Evolutionary conservation across 2,888 invertebrate genomes (phyloP).

Genomic region (Trissonchulus sp.): DNA sequence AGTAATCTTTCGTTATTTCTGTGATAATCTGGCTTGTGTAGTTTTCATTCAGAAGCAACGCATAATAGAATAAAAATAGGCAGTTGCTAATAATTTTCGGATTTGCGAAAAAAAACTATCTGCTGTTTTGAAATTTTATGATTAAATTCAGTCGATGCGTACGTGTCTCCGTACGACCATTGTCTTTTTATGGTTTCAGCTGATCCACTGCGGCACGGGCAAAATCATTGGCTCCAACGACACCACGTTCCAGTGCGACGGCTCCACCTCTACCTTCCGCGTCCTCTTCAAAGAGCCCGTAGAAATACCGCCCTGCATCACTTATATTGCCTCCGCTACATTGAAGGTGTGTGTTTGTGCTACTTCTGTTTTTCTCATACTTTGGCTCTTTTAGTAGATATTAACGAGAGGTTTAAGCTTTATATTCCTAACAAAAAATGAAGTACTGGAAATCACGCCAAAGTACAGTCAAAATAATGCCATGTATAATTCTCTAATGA

Average conservation of each 20-base stretch:
- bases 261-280: conserved; percentile 68
- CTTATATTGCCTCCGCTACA: conserved; percentile 72
- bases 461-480: too few species aligned
- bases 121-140: background rate
- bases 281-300: conserved; percentile 77
- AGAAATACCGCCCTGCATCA: conserved; percentile 69
- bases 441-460: too few species aligned
- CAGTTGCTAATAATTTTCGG: too few species aligned
- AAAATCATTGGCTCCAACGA: conserved; percentile 68
- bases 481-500: too few species aligned
- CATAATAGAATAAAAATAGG: too few species aligned
- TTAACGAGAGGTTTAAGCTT: too few species aligned
- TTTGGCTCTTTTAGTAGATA: too few species aligned
- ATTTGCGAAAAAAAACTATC: too few species aligned
- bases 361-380: too few species aligned
- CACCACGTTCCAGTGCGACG: conserved; percentile 71
- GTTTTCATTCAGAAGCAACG: too few species aligned
- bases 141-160: background rate
- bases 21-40: background rate
- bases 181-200: conserved; percentile 50
- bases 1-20: background rate
- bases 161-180: conserved; percentile 7
- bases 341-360: conserved; percentile 61
- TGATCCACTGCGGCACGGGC: conserved; percentile 68
- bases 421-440: too few species aligned